Evolutionary conservation across 2,888 invertebrate genomes (phyloP).

Genomic region (Scaptodrosophila latifasciaeformis): DNA sequence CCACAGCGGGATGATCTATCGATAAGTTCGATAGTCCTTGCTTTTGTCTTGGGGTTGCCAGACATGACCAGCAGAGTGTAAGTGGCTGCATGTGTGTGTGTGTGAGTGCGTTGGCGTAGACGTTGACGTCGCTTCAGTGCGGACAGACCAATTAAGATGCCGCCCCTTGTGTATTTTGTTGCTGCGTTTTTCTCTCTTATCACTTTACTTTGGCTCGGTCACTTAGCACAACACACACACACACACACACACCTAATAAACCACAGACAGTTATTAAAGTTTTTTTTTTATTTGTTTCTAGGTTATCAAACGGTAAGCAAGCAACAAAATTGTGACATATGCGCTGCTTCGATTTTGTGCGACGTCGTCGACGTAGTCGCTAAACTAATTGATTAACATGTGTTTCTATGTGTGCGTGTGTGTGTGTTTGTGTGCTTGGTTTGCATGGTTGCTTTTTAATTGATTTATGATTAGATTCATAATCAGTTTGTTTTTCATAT

Average conservation of each 20-base stretch:
- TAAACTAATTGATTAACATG: slow-evolving; percentile 25
- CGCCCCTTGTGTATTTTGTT: no score
- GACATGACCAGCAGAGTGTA: no score
- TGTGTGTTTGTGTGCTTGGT: slow-evolving; percentile 7
- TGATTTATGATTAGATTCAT: slow-evolving; percentile 54
- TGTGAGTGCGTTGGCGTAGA: slow-evolving; percentile 19
- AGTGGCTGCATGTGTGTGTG: no score
- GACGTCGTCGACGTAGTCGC: no score
- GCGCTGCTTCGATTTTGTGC: no score
- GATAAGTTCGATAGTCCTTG: no score
- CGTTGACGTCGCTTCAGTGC: slow-evolving; percentile 18
- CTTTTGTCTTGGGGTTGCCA: no score
- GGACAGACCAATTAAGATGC: no score
- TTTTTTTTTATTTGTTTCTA: no score
- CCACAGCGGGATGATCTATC: no score
- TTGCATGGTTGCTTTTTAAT: slow-evolving; percentile 35
- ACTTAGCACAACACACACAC: slow-evolving; percentile 13
- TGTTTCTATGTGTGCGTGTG: slow-evolving; percentile 4
- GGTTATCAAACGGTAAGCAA: slow-evolving; percentile 62
- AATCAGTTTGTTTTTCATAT: slow-evolving; percentile 23
- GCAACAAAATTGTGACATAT: slow-evolving; percentile 14
- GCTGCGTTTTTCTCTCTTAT: no score
- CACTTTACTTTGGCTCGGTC: no score
- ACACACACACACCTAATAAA: background rate
- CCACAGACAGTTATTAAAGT: slow-evolving; percentile 28